Evolutionary conservation across 2,113 vertebrate species (phyloP).

Genomic region (Thalassarche chlororhynchos): DNA sequence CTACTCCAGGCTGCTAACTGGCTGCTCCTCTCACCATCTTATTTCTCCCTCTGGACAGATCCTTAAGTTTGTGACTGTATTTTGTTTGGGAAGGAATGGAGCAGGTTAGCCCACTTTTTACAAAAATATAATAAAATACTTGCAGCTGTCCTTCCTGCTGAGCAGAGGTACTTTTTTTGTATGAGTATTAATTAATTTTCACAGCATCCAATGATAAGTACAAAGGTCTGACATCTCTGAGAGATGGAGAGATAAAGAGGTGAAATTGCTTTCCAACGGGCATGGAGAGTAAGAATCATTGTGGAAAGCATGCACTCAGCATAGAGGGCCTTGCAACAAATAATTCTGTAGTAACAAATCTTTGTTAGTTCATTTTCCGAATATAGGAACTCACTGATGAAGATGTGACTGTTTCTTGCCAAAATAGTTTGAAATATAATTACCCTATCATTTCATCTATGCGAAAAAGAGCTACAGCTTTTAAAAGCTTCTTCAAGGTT

Average conservation of each 20-base stretch:
- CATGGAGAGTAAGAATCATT: neutral
- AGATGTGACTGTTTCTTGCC: neutral
- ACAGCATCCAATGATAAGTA: neutral
- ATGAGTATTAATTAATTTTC: neutral
- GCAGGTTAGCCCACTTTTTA: neutral
- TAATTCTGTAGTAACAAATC: neutral
- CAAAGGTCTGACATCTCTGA: neutral
- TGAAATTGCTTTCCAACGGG: neutral
- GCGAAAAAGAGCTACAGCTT: neutral
- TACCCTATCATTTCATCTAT: neutral
- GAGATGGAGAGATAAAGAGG: neutral
- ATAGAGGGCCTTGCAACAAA: neutral
- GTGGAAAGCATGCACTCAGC: neutral
- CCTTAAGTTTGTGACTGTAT: neutral
- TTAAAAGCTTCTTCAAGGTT: neutral
- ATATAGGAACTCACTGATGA: neutral
- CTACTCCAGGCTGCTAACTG: neutral
- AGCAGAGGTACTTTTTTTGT: neutral
- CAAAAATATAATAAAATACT: neutral
- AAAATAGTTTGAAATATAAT: neutral
- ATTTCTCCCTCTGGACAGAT: neutral
- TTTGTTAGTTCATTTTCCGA: neutral
- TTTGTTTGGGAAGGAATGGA: neutral
- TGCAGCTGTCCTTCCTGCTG: neutral
- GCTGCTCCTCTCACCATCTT: neutral